A percentile compares a stretch with the other conserved stretches of the same genome.
phyloP scores from a whole-genome alignment of 2,797 vertebrate genomes.

The Aselliscus stoliczkanus region DNA sequence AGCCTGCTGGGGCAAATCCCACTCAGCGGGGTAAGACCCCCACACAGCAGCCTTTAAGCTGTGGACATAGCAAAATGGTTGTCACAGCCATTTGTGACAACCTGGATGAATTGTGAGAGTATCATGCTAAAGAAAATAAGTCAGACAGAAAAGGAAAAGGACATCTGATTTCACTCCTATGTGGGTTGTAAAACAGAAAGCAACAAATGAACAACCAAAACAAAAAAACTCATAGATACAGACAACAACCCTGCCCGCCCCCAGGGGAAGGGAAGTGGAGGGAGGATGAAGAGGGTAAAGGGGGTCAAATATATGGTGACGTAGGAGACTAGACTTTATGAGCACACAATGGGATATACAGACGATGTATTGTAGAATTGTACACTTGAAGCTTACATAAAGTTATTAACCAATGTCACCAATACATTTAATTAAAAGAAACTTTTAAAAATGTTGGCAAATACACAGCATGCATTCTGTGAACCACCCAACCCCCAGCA shows the following conservation, averaged over 20 bases:
- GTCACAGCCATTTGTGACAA: not conserved
- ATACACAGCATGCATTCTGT: not conserved
- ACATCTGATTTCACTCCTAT: too few species aligned
- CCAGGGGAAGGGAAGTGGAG: too few species aligned
- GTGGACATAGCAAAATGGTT: too few species aligned
- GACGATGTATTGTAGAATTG: not conserved
- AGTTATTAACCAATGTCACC: not conserved
- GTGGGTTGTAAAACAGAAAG: not conserved
- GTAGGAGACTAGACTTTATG: not conserved
- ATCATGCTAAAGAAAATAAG: not conserved
- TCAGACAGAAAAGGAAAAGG: not conserved
- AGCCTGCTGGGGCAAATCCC: too few species aligned
- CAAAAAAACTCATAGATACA: not conserved
- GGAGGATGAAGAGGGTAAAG: not conserved
- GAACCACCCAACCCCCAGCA: not conserved
- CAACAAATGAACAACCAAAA: not conserved
- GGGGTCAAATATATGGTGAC: too few species aligned
- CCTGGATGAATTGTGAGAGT: not conserved
- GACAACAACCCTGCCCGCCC: too few species aligned
- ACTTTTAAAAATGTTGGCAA: not conserved
- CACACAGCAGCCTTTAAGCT: too few species aligned
- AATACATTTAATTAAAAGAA: too few species aligned
- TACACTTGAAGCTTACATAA: not conserved
- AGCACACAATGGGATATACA: not conserved
- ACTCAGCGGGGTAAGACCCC: too few species aligned